Conservation (phyloP, 2,888 invertebrate genomes). For the Xestia sexstrigata region DNA sequence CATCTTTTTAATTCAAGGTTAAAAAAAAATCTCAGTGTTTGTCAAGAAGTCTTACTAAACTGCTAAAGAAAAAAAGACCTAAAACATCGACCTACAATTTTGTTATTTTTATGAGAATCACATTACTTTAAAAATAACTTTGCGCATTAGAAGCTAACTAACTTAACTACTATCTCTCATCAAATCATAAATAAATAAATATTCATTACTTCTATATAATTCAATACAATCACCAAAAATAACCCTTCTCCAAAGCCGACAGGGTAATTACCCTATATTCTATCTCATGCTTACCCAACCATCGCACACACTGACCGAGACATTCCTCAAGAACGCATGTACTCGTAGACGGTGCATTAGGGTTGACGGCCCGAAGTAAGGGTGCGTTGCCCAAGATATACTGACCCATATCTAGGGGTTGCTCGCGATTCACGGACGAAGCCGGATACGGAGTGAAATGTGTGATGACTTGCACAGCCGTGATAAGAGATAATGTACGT, state of each 20-base stretch:
- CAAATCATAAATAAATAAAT: neutral
- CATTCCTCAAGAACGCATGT: conserved; percentile 46
- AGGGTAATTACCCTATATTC: conserved; percentile 2
- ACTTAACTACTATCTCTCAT: neutral
- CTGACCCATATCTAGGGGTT: conserved; percentile 60
- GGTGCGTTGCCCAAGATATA: conserved; percentile 58
- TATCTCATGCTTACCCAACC: conserved; percentile 11
- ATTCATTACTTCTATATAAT: neutral
- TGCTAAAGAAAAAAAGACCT: neutral
- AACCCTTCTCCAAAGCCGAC: neutral
- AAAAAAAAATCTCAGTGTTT: too few relatives aligned
- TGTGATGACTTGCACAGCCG: conserved; percentile 18
- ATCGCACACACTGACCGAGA: conserved; percentile 48
- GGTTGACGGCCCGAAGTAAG: conserved; percentile 38
- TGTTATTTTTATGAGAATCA: too few relatives aligned
- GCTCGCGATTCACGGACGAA: conserved; percentile 40
- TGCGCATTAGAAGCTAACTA: neutral
- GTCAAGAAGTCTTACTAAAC: neutral
- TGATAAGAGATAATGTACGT: neutral
- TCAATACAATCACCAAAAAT: neutral
- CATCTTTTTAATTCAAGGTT: neutral
- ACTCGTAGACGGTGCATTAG: conserved; percentile 37
- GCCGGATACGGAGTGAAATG: neutral
- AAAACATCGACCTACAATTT: too few relatives aligned
- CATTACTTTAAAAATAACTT: neutral